Conservation (phyloP, 2,888 invertebrate genomes). For the Phania funesta region DNA sequence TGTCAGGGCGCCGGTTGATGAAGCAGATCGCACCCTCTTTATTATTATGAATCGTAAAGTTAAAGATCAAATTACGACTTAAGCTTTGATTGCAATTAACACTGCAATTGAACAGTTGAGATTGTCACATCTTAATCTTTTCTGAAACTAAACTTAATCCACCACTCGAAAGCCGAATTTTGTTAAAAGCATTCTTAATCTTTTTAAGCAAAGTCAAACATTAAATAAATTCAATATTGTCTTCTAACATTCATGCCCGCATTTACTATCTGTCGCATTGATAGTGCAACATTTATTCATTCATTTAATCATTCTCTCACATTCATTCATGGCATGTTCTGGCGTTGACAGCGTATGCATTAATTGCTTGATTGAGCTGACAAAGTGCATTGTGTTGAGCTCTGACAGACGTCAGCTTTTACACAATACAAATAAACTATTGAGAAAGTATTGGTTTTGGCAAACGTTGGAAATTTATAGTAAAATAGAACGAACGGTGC, state of each 20-base stretch:
- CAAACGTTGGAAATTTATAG: conserved; percentile 44
- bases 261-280: conserved; percentile 17
- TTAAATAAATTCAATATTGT: conserved; percentile 57
- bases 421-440: conserved; percentile 61
- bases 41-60: too few species aligned
- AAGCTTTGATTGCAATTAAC: too few species aligned
- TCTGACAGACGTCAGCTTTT: conserved; percentile 58
- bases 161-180: background rate
- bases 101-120: too few species aligned
- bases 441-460: conserved; percentile 53
- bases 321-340: conserved; percentile 31
- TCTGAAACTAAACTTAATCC: background rate
- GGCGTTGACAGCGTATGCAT: conserved; percentile 52
- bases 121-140: background rate
- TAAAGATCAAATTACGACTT: too few species aligned
- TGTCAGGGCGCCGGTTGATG: too few species aligned
- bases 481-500: conserved; percentile 15
- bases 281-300: background rate
- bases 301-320: background rate
- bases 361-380: conserved; percentile 64
- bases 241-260: conserved; percentile 21
- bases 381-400: conserved; percentile 67
- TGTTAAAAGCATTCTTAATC: conserved; percentile 17
- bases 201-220: conserved; percentile 52
- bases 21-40: too few species aligned